Evolutionary conservation across 2,888 invertebrate species (phyloP), one percentile per base, ranked within the genome.

Genomic region (Apodemia duryi): DNA sequence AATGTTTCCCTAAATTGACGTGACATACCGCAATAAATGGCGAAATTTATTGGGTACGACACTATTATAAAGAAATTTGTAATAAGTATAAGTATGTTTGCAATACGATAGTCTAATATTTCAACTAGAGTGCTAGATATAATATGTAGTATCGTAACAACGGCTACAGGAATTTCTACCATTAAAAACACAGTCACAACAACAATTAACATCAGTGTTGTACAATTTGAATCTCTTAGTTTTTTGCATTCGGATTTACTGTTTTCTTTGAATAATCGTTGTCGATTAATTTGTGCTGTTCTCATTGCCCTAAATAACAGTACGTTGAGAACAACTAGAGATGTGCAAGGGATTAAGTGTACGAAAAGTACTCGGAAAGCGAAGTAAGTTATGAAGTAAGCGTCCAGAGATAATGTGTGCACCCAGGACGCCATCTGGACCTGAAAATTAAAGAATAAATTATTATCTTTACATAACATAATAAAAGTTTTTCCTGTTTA

Each of bases 11-110:
- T 93, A 84, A 98, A 98, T 82, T 97, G 97, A 46, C 97, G 92
- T 46, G 97, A 97, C 98, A 98, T 99, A 32, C 98, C 98, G 82
- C 98, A 98, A 80, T 98, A 98, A 72, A 98, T 98, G 68, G 97
- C 98, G 78, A 98, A 98, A 84, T 98, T 98, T 67, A 98, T 95
- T 11, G 98, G 98, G 85, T 98, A 98, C 62, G 97, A 97, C 52
- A 97, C 94, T 67, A 98, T 95, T 68, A 98, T 96, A 82, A 97
- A 96, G 88, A 98, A 97, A 89, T 98, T 98, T 11, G 97, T 97
- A 78, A 97, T 94, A 69, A 96, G 83, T 66, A 97, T 95, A 69
- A 96, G 92, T 32, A 95, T 93, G 79, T 96, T 96, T 21, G 96
- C 96, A 64, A 96, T 94, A 71, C 95, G 92, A 76, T 97, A 97